phyloP scores from a whole-genome alignment of 2,888 invertebrate genomes.

The Ornithoptera priamus region DNA sequence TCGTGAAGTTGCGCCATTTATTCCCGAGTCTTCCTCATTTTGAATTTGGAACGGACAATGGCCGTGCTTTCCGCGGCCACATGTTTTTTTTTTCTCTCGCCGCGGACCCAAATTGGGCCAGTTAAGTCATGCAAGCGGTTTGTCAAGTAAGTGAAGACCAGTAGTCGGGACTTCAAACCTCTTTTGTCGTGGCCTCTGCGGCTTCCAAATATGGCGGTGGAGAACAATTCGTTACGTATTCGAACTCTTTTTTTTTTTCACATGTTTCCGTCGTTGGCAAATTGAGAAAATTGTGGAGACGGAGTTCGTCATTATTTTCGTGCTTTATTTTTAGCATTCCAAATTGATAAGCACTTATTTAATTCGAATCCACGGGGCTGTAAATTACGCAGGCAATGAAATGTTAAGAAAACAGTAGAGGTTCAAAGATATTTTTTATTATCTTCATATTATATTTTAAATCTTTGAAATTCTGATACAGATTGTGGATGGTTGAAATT shows the following conservation, averaged over 20 bases:
- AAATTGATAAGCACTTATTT: slow-evolving; percentile 57
- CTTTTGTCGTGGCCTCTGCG: slow-evolving; percentile 50
- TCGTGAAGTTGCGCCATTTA: slow-evolving; percentile 70
- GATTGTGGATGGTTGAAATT: not conserved
- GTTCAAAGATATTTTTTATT: not conserved
- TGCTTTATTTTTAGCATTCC: slow-evolving; percentile 49
- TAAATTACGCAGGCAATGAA: slow-evolving; percentile 57
- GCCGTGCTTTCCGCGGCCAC: slow-evolving; percentile 53
- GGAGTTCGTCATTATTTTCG: slow-evolving; percentile 50
- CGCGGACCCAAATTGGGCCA: slow-evolving; percentile 60
- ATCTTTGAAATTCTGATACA: not conserved
- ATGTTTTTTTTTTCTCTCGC: slow-evolving; percentile 41
- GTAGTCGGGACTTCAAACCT: slow-evolving; percentile 54
- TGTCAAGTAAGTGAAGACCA: slow-evolving; percentile 68
- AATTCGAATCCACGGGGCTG: slow-evolving; percentile 45
- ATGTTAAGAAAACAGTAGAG: slow-evolving; percentile 39
- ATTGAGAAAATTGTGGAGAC: slow-evolving; percentile 60
- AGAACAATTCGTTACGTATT: slow-evolving; percentile 59
- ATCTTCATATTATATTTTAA: not conserved
- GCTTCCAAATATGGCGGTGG: slow-evolving; percentile 51
- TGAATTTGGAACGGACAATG: slow-evolving; percentile 74
- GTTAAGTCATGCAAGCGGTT: slow-evolving; percentile 60
- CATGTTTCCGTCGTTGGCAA: slow-evolving; percentile 53
- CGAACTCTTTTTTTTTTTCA: slow-evolving; percentile 42
- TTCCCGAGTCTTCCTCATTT: slow-evolving; percentile 75